Conservation (phyloP, 2,113 vertebrate genomes). For the Tachuris rubrigastra region DNA sequence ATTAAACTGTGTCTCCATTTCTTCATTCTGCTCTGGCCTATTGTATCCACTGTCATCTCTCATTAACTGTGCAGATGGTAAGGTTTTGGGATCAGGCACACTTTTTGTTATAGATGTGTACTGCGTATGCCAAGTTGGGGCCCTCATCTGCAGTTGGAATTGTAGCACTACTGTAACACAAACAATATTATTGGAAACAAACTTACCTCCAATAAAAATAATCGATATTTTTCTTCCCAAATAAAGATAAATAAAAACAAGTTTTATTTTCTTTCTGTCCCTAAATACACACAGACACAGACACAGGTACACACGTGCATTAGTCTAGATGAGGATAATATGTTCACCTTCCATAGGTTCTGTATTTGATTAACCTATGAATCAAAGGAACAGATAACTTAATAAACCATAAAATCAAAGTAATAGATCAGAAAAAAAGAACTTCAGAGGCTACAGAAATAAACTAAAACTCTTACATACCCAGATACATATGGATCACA, state of each 20-base stretch:
- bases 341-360: neutral
- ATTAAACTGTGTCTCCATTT: neutral
- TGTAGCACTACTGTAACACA: neutral
- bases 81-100: neutral
- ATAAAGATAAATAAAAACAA: neutral
- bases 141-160: neutral
- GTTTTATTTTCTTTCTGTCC: neutral
- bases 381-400: neutral
- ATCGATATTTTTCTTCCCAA: neutral
- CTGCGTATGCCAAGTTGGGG: neutral
- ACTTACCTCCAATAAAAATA: neutral
- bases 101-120: neutral
- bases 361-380: neutral
- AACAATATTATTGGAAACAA: neutral
- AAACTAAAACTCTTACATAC: neutral
- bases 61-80: neutral
- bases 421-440: neutral
- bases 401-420: slow-evolving; percentile 23
- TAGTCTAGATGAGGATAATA: neutral
- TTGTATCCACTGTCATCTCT: neutral
- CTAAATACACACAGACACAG: neutral
- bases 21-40: neutral
- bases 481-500: neutral
- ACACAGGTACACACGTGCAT: neutral
- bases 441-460: neutral